Evolutionary conservation across 2,797 vertebrate species (phyloP).

Genomic region (Cottoperca gobio): DNA sequence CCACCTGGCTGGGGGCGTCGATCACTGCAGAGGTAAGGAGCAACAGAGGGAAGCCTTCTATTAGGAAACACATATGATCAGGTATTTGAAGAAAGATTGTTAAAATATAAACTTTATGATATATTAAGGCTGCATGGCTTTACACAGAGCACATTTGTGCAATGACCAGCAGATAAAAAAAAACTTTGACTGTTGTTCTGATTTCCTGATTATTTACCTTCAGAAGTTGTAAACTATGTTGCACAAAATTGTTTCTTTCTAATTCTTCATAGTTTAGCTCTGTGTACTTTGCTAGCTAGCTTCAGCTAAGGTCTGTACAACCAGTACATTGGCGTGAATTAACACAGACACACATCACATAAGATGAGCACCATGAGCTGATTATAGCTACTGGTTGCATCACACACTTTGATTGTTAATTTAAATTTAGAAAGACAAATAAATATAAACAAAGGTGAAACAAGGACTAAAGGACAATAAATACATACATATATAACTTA

Average conservation of each 20-base stretch:
- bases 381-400: neutral
- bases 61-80: no score
- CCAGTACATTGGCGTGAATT: neutral
- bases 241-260: neutral
- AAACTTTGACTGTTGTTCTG: neutral
- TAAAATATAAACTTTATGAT: no score
- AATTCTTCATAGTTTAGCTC: no score
- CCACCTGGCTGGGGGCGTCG: constrained; percentile 92
- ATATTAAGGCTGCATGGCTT: no score
- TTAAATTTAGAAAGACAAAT: no score
- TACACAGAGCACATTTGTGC: neutral
- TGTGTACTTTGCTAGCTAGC: neutral
- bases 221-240: neutral
- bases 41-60: neutral
- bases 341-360: neutral
- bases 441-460: no score
- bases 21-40: constrained; percentile 82
- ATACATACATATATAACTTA: no score
- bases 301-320: no score
- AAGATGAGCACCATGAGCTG: neutral
- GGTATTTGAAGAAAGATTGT: no score
- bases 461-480: no score
- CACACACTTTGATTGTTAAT: no score
- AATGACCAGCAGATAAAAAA: neutral
- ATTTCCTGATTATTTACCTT: neutral